phyloP scores from a whole-genome alignment of 2,113 vertebrate species.

The Cairina moschata region DNA sequence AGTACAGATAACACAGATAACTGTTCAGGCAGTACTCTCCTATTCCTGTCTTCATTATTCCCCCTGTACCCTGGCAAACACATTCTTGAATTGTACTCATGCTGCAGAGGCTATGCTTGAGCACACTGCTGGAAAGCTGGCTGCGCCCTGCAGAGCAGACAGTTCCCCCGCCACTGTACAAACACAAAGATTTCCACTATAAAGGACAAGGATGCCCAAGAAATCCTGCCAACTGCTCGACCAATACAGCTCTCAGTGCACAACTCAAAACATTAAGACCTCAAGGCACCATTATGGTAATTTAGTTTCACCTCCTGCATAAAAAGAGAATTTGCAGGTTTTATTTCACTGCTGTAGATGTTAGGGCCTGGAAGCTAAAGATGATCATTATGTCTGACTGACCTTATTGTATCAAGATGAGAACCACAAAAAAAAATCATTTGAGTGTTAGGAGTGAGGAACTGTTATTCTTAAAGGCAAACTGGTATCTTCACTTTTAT shows the following conservation, averaged over 20 bases:
- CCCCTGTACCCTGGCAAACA: neutral
- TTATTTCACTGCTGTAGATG: neutral
- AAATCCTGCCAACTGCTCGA: neutral
- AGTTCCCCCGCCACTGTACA: rapidly evolving
- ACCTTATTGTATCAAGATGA: neutral
- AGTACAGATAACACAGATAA: neutral
- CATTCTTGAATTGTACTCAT: neutral
- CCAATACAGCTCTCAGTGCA: neutral
- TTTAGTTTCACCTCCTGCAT: neutral
- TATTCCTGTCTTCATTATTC: neutral
- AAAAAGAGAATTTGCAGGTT: neutral
- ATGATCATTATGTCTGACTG: neutral
- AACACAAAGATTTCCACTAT: neutral
- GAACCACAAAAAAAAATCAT: neutral
- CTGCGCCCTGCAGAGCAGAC: too few species aligned
- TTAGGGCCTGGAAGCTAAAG: neutral
- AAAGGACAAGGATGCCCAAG: neutral
- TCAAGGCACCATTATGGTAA: neutral
- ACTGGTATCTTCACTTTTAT: neutral
- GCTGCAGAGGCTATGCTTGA: neutral
- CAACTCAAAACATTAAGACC: neutral
- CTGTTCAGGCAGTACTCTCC: neutral
- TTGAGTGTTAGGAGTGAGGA: neutral
- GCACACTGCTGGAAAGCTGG: neutral
- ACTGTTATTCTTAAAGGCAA: neutral